phyloP scores from a whole-genome alignment of 2,797 vertebrate genomes.

The Rhinichthys osculus region DNA sequence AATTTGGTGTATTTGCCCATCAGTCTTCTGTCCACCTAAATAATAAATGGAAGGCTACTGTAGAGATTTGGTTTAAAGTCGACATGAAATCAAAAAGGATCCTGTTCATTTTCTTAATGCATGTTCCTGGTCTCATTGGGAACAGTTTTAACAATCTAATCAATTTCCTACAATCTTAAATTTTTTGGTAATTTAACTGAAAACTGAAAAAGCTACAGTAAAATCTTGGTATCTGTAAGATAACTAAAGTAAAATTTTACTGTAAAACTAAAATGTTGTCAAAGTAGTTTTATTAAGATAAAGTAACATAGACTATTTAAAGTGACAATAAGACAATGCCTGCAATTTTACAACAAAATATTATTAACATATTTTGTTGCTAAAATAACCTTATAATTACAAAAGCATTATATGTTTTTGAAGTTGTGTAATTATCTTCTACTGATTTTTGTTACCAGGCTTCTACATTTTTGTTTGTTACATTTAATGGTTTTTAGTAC shows the following conservation, averaged over 20 bases:
- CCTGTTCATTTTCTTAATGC: not conserved
- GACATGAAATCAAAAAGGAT: not conserved
- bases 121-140: not conserved
- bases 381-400: not conserved
- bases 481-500: not conserved
- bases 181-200: not conserved
- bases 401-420: not conserved
- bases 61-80: not conserved
- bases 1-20: not conserved
- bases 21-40: not conserved
- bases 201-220: not conserved
- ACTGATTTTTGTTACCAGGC: not conserved
- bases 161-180: not conserved
- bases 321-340: not conserved
- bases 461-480: not conserved
- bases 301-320: not conserved
- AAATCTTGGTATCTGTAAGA: not conserved
- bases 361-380: not conserved
- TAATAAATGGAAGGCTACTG: not conserved
- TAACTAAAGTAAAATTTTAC: not conserved
- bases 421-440: not conserved
- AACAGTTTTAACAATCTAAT: not conserved
- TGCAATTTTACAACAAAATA: not conserved
- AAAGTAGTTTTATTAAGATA: not conserved
- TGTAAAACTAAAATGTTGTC: not conserved